Percentiles rank a stretch among this genome's conserved stretches.
Conservation (phyloP, 2,797 vertebrate species). For the Holocentrus rufus region DNA sequence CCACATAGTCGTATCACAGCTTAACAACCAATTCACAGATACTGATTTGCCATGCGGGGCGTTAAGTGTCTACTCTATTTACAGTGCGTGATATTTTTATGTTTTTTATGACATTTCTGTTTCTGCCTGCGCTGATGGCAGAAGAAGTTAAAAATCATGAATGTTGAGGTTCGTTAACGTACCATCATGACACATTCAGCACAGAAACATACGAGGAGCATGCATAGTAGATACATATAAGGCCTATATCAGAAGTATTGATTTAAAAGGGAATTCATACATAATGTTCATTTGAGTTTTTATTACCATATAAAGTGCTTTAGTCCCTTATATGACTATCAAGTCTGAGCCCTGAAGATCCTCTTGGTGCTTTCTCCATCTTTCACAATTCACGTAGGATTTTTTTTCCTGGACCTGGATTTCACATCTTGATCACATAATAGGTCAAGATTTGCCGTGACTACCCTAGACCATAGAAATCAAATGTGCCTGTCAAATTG, state of each 20-base stretch:
- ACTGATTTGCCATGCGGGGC: conserved; percentile 43
- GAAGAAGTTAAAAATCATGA: not conserved
- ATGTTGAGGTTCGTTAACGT: conserved; percentile 3
- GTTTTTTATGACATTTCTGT: conserved; percentile 12
- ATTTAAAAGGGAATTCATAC: conserved; percentile 63
- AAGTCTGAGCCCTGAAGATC: conserved; percentile 65
- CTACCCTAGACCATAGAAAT: conserved; percentile 62
- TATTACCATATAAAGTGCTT: conserved; percentile 54
- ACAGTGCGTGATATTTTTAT: conserved; percentile 37
- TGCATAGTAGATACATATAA: conserved; percentile 54
- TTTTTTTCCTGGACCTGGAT: conserved; percentile 23
- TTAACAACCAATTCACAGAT: conserved; percentile 46
- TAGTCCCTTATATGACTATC: conserved; percentile 31
- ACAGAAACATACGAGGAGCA: conserved; percentile 44
- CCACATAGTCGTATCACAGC: conserved; percentile 48
- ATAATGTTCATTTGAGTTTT: conserved; percentile 58
- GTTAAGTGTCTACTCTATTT: conserved; percentile 37
- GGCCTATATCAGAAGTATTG: conserved; percentile 37
- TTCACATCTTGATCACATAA: conserved; percentile 72
- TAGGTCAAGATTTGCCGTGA: conserved; percentile 73
- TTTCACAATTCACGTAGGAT: conserved; percentile 50
- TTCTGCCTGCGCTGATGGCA: conserved; percentile 10
- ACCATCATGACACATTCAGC: conserved; percentile 35
- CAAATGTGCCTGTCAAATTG: conserved; percentile 77
- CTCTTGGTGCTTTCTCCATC: conserved; percentile 53